Conservation (phyloP, 2,113 vertebrate genomes). For the Trichomycterus rosablanca region DNA sequence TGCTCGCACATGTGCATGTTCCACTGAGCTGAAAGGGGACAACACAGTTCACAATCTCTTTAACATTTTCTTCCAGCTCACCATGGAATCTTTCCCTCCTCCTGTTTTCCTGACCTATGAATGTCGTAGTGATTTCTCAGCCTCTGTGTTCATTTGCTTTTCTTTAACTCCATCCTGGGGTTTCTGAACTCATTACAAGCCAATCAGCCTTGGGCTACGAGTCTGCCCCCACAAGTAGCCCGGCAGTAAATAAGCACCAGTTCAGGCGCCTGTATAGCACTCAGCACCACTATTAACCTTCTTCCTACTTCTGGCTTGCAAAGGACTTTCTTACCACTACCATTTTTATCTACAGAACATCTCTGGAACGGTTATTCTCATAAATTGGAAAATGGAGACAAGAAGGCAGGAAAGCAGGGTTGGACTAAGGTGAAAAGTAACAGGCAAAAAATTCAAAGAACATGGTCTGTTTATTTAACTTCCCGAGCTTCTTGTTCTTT, state of each 20-base stretch:
- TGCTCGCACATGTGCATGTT: not conserved
- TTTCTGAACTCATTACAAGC: slow-evolving; percentile 85
- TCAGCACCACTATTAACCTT: slow-evolving; percentile 85
- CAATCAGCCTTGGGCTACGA: slow-evolving; percentile 76
- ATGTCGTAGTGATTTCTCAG: slow-evolving; percentile 68
- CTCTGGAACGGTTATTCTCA: slow-evolving; percentile 69
- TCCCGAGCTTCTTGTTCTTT: slow-evolving; percentile 44
- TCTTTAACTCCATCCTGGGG: slow-evolving; percentile 58
- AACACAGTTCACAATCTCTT: slow-evolving; percentile 32
- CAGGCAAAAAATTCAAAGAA: slow-evolving; percentile 43
- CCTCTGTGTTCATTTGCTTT: slow-evolving; percentile 55
- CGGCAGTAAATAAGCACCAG: slow-evolving; percentile 88
- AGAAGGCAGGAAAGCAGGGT: slow-evolving; percentile 35
- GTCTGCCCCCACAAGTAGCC: slow-evolving; percentile 83
- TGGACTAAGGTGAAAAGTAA: slow-evolving; percentile 27
- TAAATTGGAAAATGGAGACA: slow-evolving; percentile 50
- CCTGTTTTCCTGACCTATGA: slow-evolving; percentile 58
- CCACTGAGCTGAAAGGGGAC: slow-evolving; percentile 20
- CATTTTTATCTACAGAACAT: slow-evolving; percentile 80
- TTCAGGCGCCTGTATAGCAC: slow-evolving; percentile 82
- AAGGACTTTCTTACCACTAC: slow-evolving; percentile 76
- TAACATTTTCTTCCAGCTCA: slow-evolving; percentile 40
- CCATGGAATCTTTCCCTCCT: slow-evolving; percentile 32
- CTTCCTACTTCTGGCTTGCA: slow-evolving; percentile 78
- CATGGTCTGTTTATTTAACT: slow-evolving; percentile 50